Conservation (phyloP, 1,140 invertebrate genomes). For the Ditylenchus dipsaci region DNA sequence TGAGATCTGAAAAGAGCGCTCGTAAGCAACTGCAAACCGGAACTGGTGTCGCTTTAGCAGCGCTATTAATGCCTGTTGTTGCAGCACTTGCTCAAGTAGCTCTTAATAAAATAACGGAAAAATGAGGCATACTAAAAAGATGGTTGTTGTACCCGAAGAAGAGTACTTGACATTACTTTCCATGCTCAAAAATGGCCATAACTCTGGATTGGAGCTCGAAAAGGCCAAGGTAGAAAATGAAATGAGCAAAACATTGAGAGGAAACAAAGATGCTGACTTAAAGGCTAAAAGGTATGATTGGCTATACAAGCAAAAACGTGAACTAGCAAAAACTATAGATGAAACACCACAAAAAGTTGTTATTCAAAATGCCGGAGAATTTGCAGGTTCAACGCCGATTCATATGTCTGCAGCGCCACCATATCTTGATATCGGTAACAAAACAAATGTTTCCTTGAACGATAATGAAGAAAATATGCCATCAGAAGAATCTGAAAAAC, state of each 20-base stretch:
- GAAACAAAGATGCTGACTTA: neutral
- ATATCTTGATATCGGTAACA: neutral
- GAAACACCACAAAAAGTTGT: neutral
- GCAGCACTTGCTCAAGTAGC: neutral
- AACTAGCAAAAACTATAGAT: neutral
- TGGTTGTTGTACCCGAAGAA: conserved; percentile 2
- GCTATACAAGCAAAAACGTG: neutral
- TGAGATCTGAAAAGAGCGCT: neutral
- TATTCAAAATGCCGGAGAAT: neutral
- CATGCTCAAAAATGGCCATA: neutral
- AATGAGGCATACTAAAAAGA: neutral
- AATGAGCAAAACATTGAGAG: neutral
- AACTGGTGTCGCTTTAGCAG: neutral
- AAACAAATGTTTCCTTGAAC: neutral
- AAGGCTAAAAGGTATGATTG: neutral
- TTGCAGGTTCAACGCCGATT: too few relatives aligned
- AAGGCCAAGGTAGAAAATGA: neutral
- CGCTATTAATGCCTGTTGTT: neutral
- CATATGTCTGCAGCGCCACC: neutral
- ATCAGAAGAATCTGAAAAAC: neutral
- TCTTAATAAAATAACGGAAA: neutral
- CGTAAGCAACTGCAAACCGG: neutral
- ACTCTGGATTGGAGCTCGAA: too few relatives aligned
- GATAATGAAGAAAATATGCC: neutral
- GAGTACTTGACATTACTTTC: neutral